Base-by-base conservation (phyloP, 2,113 vertebrate genomes). In the Camarhynchus parvulus region DNA sequence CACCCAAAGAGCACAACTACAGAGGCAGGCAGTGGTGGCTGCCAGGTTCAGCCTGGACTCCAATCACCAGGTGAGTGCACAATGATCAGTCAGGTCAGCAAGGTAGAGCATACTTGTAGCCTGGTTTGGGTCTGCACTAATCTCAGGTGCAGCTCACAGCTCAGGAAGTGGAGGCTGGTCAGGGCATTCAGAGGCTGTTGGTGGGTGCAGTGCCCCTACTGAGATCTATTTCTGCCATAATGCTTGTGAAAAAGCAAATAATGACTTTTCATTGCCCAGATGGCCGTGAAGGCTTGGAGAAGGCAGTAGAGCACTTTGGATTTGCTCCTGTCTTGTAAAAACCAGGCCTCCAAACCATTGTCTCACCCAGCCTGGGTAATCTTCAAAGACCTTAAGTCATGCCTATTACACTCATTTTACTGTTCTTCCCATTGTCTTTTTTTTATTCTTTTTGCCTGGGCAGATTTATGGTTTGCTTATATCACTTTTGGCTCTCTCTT, bases 1-100 rank as follows among this genome's bases (percentile, higher is more conserved):
- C 23, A 39, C 31, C 23, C n/a, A 8, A 9, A 44, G 8, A 44
- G 64, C 68, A 49, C 69, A 30, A 0, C 18, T 10, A 0, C 13
- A 28, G 68, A 62, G 68, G 30, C 2, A 2, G n/a, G 37, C 37
- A 42, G 63, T n/a, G 64, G 2, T 11, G 6, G 56, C 42, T 25
- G 4, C 68, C 49, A 35, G 39, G 10, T 15, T 61, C 72, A 77
- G 2, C 39, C 41, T 47, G 13, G 58, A n/a, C 27, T 24, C 4
- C 58, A 7, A 0, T 61, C 25, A 13, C 22, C 63, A 15, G 55
- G 3, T n/a, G 37, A 27, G 42, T 42, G 15, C 37, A 2, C 7
- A 35, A 7, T 7, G 13, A 11, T 11, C 33, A 24, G 50, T 15
- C 50, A 24, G 50, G 20, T n/a, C 20, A 50, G 44, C 23, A 15